A percentile compares a stretch with the other conserved stretches of the same genome.
Evolutionary conservation across 2,797 vertebrate genomes (phyloP).

Genomic region (Oceanodroma leucorhoa): DNA sequence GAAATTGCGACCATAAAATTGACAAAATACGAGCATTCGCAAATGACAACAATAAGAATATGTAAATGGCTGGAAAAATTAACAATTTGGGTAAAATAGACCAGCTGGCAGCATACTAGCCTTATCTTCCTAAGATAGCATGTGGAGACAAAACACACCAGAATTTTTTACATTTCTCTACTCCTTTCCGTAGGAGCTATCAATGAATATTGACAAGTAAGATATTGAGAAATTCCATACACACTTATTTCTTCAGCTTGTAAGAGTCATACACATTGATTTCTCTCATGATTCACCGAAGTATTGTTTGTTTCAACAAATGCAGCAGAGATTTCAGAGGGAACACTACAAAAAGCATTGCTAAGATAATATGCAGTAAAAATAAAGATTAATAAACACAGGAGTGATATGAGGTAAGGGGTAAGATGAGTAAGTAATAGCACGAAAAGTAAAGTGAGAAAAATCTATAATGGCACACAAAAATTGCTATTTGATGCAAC

Average conservation of each 20-base stretch:
- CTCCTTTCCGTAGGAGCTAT: background rate
- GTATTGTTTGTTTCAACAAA: background rate
- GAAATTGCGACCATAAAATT: background rate
- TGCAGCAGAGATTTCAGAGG: background rate
- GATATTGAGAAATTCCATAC: background rate
- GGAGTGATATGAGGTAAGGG: background rate
- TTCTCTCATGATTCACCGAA: background rate
- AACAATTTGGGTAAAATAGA: background rate
- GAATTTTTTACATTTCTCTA: background rate
- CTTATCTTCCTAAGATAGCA: background rate
- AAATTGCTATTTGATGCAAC: background rate
- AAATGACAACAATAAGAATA: background rate
- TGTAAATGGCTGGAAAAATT: background rate
- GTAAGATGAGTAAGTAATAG: background rate
- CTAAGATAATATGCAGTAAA: background rate
- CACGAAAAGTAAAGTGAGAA: background rate
- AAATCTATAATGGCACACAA: background rate
- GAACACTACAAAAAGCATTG: background rate
- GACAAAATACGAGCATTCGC: background rate
- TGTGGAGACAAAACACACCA: background rate
- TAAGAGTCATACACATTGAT: background rate
- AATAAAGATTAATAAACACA: background rate
- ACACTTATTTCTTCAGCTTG: background rate
- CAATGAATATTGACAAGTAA: background rate
- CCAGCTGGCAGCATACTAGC: background rate